Base-by-base conservation (phyloP, 1,140 invertebrate species). In the Hirudo medicinalis region DNA sequence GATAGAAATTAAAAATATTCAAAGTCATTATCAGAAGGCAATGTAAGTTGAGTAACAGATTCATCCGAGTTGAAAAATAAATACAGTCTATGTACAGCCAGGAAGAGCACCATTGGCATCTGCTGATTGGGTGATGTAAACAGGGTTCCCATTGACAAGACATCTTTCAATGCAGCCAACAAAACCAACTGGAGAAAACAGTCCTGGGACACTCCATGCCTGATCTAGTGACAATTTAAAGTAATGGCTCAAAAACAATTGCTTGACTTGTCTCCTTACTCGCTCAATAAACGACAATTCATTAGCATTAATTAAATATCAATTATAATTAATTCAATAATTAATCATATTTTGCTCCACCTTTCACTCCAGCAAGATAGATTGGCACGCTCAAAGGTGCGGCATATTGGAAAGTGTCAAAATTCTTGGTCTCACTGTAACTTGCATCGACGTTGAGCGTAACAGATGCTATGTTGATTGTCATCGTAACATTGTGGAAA, bases 361-460 rank as follows among this genome's bases (percentile, higher is more conserved):
- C 69, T 70, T 53, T 70, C 17, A 70, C 43, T 22, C 69, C 69
- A 22, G 29, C 69, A 25, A 70, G 69, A 27, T 70, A 70, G 69
- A 70, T 53, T 19, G 69, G 69, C 4, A 70, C n/a, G n/a, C 32
- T 49, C 43, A 70, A 49, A 19, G 69, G 69, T 11, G 69, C 69
- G 6, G 22, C 49, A 25, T 70, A 70, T 11, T 36, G 17, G n/a
- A 54, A 43, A 53, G 36, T 54, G 20, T 63, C 57, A 54, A 70
- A 70, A 36, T 40, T 36, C 20, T 49, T 25, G 19, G 69, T n/a
- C 53, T 70, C 69, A 11, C 4, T 25, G 25, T 36, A 40, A 22
- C 20, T 20, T 0, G 5, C n/a, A 19, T 70, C 69, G n/a, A 70
- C 22, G 32, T 19, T 17, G 6, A 70, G 69, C 0, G 69, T 70